Base-by-base conservation (phyloP, 2,797 vertebrate species). In the Spinibarbus caldwelli region DNA sequence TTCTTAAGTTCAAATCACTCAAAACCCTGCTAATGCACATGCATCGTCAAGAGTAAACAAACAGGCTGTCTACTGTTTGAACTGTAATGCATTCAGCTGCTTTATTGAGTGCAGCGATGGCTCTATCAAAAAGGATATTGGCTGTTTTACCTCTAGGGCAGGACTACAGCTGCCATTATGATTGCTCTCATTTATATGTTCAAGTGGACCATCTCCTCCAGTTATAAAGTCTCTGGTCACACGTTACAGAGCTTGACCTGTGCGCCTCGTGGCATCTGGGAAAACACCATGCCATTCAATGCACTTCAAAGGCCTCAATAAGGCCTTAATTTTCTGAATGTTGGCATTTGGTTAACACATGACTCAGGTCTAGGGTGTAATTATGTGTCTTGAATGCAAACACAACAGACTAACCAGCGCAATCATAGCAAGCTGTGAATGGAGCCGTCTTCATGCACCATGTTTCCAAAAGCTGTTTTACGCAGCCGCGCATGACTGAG, bases 381-480 rank as follows among this genome's bases (percentile, higher is more conserved):
- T 66, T 80, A 15, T n/a, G 38, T n/a, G 19, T 36, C 23, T 10
- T 17, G 8, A 26, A 31, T 31, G 5, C n/a, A 43, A 72, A 72
- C 49, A 59, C 67, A 43, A 43, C 64, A 5, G 14, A 38, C 52
- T 77, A 57, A n/a, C 54, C 52, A 71, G n/a, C 21, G 29, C 70
- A 70, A 70, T 86, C 77, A 29, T 21, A 11, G 47, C 59, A 73
- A 11, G 52, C 12, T 34, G 62, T 36, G 14, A 47, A 52, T 4
- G 0, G 36, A 49, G 75, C 23, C 14, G 4, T 23, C 59, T 78
- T 38, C 75, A 26, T 5, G 36, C 23, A 9, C 12, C 76, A 1
- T 54, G 64, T 66, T 77, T 71, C 83, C 59, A 84, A 72, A 84
- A 59, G 67, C 45, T 77, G 29, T 70, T 77, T 36, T 14, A 79